Percentiles rank a stretch among this genome's conserved stretches.
These are phyloP conservation scores for Tachina lurida DNA, from an alignment of 2,888 invertebrate genomes.

Conservation along the genomic window DNA sequence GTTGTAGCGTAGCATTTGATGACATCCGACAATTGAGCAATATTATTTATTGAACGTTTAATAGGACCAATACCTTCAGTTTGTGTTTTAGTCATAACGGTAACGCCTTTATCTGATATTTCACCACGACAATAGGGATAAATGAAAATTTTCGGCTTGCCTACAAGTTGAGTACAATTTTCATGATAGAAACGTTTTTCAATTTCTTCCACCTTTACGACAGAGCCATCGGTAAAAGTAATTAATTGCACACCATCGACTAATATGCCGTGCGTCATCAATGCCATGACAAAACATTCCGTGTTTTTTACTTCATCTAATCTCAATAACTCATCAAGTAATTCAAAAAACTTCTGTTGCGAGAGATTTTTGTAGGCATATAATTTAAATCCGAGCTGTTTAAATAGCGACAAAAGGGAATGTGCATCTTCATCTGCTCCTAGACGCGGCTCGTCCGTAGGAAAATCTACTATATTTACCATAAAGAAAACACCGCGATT, in stretches of 20 bases:
- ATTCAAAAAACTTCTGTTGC: conserved; percentile 82
- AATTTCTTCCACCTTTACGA: conserved; percentile 84
- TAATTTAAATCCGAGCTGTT: conserved; percentile 84
- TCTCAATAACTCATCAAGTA: conserved; percentile 82
- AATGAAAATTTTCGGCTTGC: conserved; percentile 89
- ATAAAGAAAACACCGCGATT: conserved; percentile 86
- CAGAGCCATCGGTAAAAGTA: conserved; percentile 85
- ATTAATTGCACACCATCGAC: conserved; percentile 84
- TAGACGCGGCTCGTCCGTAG: conserved; percentile 81
- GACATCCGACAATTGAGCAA: conserved; percentile 84
- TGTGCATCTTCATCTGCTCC: conserved; percentile 86
- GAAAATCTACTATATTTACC: conserved; percentile 86
- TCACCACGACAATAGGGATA: conserved; percentile 87
- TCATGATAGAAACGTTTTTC: conserved; percentile 85
- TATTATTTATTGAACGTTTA: conserved; percentile 40
- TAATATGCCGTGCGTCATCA: conserved; percentile 87
- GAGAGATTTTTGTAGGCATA: conserved; percentile 78
- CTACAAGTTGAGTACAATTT: conserved; percentile 84
- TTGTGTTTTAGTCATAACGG: conserved; percentile 52
- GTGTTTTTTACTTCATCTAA: conserved; percentile 82
- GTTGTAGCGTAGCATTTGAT: conserved; percentile 87
- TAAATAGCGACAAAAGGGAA: conserved; percentile 85
- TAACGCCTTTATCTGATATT: conserved; percentile 78
- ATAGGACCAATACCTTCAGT: conserved; percentile 64
- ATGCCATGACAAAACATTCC: conserved; percentile 87